Percentiles rank a stretch among this genome's conserved stretches.
Conservation (phyloP, 2,888 invertebrate species). For the Rhingia rostrata region DNA sequence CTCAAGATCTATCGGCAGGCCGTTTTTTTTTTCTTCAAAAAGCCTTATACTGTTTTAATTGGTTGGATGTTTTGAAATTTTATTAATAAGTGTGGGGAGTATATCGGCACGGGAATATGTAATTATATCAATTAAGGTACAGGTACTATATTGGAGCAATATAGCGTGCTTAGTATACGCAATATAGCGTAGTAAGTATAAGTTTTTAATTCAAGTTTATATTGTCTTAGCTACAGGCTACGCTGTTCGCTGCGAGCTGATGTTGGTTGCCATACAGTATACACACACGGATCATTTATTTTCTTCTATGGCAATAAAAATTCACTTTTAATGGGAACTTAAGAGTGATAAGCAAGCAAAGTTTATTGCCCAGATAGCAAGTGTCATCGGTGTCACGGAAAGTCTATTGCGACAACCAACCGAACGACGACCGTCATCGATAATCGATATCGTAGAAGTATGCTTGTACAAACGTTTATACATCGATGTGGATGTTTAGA, state of each 20-base stretch:
- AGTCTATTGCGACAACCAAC: slow-evolving; percentile 42
- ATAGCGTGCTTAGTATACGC: slow-evolving; percentile 29
- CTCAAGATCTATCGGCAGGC: slow-evolving; percentile 14
- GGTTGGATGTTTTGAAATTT: neutral
- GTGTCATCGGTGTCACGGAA: slow-evolving; percentile 78
- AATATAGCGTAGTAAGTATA: neutral
- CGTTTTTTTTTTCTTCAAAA: neutral
- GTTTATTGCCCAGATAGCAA: slow-evolving; percentile 81
- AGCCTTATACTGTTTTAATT: no score
- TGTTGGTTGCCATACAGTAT: no score
- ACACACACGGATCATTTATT: slow-evolving; percentile 42
- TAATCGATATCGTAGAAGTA: slow-evolving; percentile 59
- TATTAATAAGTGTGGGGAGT: neutral
- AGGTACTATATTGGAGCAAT: slow-evolving; percentile 3
- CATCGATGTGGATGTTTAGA: neutral
- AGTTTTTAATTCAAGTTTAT: slow-evolving; percentile 43
- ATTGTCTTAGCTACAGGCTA: slow-evolving; percentile 23
- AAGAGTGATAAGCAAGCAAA: slow-evolving; percentile 78
- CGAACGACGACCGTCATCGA: slow-evolving; percentile 24
- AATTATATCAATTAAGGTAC: slow-evolving; percentile 24
- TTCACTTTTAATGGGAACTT: slow-evolving; percentile 79
- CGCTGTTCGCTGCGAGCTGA: neutral
- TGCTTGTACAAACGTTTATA: slow-evolving; percentile 32
- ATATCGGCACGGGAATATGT: neutral
- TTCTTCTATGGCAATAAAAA: slow-evolving; percentile 77